Base-by-base conservation (phyloP, 1,140 invertebrate species). In the Harpegnathos saltator region DNA sequence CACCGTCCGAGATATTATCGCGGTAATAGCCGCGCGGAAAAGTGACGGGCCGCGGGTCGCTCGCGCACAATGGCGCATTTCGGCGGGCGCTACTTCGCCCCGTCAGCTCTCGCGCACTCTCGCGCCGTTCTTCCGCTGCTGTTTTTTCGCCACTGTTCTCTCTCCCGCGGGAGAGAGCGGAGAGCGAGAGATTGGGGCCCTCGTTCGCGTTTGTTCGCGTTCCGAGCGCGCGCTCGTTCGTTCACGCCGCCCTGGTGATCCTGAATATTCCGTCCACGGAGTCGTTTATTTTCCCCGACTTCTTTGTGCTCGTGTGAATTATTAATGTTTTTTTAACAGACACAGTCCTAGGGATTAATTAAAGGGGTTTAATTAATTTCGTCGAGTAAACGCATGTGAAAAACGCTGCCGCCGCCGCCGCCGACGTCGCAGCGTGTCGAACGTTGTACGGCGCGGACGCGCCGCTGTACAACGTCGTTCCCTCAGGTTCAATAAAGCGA, bases 1-100 rank as follows among this genome's bases (percentile, higher is more conserved):
- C 89, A 83, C 88, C 89, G 86, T 83, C 87, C 85, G 85, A 87
- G 91, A 92, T 93, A 93, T 92, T 93, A 93, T 93, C 92, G 88
- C 90, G 87, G 87, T 92, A 92, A 93, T 92, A 91, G 90, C 86
- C 83, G 82, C 85, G 82, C 85, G 81, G n/a, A n/a, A n/a, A 90
- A 83, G 71, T 78, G 85, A 82, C 82, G 84, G 73, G 69, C 81
- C 73, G 81, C 83, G 68, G 82, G 78, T n/a, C n/a, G 66, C 81
- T 86, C 75, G 58, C 75, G 58, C 89, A 90, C 90, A 90, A 91
- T 91, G 68, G 82, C 65, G 87, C 87, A 88, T 90, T 91, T 91
- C 77, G 75, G 65, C 69, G 65, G 15, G 83, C 59, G 33, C 71
- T 68, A 56, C 86, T 61, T 68, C 72, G 56, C 58, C 22, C 68